Conservation (phyloP, 2,888 invertebrate species). For the Hypomecis atomaria region DNA sequence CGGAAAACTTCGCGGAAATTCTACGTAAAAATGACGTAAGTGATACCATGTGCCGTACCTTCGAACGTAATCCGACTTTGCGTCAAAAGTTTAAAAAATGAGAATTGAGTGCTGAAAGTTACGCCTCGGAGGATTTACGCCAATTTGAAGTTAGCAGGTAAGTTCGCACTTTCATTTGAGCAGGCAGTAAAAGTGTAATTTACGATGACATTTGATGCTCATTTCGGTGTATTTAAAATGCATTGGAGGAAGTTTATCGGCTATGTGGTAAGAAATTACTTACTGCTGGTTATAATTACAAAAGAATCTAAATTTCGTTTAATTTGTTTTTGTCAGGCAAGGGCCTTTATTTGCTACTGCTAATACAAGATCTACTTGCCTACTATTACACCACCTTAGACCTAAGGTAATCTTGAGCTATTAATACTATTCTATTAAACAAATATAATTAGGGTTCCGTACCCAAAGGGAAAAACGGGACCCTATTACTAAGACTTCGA, state of each 20-base stretch:
- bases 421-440: no score
- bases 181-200: conserved; percentile 5
- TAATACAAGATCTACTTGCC: no score
- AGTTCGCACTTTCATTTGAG: conserved; percentile 22
- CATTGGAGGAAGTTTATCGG: not conserved
- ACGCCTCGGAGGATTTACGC: conserved; percentile 30
- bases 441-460: no score
- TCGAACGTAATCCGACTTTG: conserved; percentile 18
- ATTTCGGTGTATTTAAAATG: conserved; percentile 1
- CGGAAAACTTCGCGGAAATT: conserved; percentile 34
- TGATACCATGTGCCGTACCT: conserved; percentile 18
- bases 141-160: conserved; percentile 39
- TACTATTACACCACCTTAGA: no score
- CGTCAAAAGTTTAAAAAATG: conserved; percentile 27
- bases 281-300: no score
- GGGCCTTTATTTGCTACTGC: no score
- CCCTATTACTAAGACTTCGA: no score
- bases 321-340: no score
- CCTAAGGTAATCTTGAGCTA: no score
- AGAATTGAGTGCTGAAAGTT: conserved; percentile 32
- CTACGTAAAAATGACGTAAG: conserved; percentile 25
- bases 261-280: not conserved
- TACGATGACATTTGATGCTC: not conserved
- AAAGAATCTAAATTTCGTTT: no score
- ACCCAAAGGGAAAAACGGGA: no score